Evolutionary conservation across 92 coral and sea anemone species (phyloP).

Genomic region (Chrysogorgia sp.): DNA sequence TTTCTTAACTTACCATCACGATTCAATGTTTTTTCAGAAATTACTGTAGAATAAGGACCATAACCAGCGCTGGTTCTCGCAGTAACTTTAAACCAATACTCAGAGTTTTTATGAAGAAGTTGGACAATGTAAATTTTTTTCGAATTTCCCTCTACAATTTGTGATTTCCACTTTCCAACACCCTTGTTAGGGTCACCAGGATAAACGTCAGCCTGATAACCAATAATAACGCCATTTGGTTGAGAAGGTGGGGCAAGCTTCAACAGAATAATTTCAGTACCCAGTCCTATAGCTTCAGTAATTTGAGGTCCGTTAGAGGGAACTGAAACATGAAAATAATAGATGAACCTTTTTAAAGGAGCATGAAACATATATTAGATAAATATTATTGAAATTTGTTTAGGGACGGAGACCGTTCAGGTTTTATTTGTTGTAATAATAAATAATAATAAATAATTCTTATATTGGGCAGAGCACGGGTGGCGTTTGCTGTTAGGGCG

Average conservation of each 20-base stretch:
- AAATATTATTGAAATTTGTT: too few relatives aligned
- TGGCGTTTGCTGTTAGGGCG: too few relatives aligned
- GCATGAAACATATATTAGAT: too few relatives aligned
- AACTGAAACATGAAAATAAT: background rate
- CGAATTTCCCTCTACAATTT: constrained; percentile 50
- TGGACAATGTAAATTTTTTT: constrained; percentile 50
- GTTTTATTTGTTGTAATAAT: too few relatives aligned
- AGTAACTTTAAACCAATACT: constrained; percentile 86
- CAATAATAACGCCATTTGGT: constrained; percentile 78
- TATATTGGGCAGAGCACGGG: too few relatives aligned
- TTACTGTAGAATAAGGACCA: constrained; percentile 70
- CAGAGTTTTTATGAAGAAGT: constrained; percentile 59
- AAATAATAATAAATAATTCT: too few relatives aligned
- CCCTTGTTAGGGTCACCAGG: constrained; percentile 57
- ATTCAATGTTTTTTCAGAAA: constrained; percentile 65
- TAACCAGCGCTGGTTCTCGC: constrained; percentile 75
- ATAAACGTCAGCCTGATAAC: constrained; percentile 66
- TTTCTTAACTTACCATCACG: constrained; percentile 80
- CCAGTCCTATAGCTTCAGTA: constrained; percentile 33
- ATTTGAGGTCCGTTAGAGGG: constrained; percentile 10
- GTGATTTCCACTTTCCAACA: constrained; percentile 65
- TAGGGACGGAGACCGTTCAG: too few relatives aligned
- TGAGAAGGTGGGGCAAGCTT: constrained; percentile 71
- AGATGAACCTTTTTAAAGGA: too few relatives aligned
- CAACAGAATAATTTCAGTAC: constrained; percentile 66